These are phyloP conservation scores for Rhinolophus ferrumequinum DNA, from an alignment of 2,113 vertebrate species.

Conservation along the genomic window DNA sequence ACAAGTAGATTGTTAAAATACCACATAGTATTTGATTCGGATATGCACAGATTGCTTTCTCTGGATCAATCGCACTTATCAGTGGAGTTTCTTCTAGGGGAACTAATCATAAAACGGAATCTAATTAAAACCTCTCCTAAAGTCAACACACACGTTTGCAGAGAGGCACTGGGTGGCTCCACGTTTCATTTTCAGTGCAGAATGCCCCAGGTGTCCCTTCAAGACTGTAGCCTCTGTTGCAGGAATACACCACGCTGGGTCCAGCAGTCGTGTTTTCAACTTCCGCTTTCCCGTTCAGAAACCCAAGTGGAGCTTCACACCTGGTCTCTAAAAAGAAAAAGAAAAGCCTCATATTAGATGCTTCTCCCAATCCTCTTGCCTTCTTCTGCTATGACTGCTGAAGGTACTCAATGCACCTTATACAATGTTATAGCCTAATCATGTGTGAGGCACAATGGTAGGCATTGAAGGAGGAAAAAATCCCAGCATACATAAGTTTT, in stretches of 20 bases:
- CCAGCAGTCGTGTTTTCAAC: slow-evolving; percentile 89
- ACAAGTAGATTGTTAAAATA: not conserved
- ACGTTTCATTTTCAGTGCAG: slow-evolving; percentile 89
- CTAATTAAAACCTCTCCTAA: slow-evolving; percentile 41
- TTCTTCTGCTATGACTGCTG: not conserved
- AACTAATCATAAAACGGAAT: not conserved
- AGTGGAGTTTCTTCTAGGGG: not conserved
- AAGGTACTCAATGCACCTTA: not conserved
- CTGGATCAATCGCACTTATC: not conserved
- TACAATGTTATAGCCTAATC: not conserved
- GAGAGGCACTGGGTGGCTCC: slow-evolving; percentile 91
- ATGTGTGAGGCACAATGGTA: not conserved
- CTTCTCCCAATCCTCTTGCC: not conserved
- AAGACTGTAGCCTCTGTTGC: slow-evolving; percentile 91
- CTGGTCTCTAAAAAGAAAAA: slow-evolving; percentile 84
- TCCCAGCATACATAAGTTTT: fast-evolving
- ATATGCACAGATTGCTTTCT: not conserved
- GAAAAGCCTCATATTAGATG: not conserved
- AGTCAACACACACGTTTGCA: slow-evolving; percentile 93
- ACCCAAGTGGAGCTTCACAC: slow-evolving; percentile 86
- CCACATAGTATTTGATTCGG: not conserved
- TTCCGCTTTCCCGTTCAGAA: slow-evolving; percentile 88
- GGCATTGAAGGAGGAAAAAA: not conserved
- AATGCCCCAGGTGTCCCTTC: slow-evolving; percentile 88
- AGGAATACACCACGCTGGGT: slow-evolving; percentile 88